A percentile compares a stretch with the other conserved stretches of the same genome.
Evolutionary conservation across 2,797 vertebrate genomes (phyloP).

Genomic region (Gallinago stenura): DNA sequence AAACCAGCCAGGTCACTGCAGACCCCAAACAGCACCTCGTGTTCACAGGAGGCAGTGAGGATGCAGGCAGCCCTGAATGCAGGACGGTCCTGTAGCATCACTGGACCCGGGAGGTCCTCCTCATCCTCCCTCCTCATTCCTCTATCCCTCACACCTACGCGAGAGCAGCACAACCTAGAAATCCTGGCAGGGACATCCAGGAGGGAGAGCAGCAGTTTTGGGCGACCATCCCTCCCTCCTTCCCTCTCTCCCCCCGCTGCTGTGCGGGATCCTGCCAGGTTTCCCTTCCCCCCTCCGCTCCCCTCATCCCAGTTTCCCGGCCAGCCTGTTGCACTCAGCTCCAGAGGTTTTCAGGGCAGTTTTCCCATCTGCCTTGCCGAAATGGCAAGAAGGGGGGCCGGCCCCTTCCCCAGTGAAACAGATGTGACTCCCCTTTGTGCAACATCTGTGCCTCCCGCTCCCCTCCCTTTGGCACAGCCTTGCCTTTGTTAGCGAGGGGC

Average conservation of each 20-base stretch:
- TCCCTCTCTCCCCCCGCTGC: neutral
- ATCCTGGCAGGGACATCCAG: neutral
- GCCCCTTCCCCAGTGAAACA: neutral
- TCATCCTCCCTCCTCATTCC: neutral
- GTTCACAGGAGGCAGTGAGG: rapidly evolving
- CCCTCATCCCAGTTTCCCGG: neutral
- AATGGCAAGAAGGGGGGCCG: neutral
- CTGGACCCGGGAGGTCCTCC: rapidly evolving
- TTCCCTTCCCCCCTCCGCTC: neutral
- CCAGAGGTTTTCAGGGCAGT: neutral
- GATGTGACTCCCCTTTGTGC: constrained; percentile 42
- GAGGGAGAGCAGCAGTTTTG: neutral
- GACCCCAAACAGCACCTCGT: neutral
- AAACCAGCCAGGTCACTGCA: neutral
- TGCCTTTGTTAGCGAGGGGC: neutral
- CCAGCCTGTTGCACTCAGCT: neutral
- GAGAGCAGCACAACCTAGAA: neutral
- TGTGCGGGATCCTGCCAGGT: neutral
- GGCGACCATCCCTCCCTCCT: neutral
- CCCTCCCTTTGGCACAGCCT: neutral
- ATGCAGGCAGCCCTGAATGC: neutral
- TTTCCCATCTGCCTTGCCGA: constrained; percentile 32
- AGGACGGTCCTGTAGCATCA: rapidly evolving
- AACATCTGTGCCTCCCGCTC: constrained; percentile 23
- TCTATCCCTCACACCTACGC: neutral